phyloP scores from a whole-genome alignment of 2,113 vertebrate genomes.

The Syngnathus floridae region DNA sequence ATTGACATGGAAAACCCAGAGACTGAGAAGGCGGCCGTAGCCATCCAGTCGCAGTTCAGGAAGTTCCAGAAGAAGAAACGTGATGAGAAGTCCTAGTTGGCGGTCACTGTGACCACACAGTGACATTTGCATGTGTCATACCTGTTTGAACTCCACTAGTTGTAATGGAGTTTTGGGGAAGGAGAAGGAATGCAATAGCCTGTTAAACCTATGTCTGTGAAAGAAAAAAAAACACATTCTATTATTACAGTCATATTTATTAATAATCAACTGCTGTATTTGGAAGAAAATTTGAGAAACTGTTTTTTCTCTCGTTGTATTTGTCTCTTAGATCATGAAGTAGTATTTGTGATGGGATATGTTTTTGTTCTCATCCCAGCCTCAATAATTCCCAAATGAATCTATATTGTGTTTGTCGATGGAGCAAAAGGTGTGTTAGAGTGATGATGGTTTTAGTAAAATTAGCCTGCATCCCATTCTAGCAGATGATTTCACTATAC shows the following conservation, averaged over 20 bases:
- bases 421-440: slow-evolving; percentile 24
- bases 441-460: slow-evolving; percentile 35
- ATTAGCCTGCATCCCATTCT: slow-evolving; percentile 28
- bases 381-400: slow-evolving; percentile 24
- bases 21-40: slow-evolving; percentile 92
- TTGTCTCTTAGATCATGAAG: slow-evolving; percentile 33
- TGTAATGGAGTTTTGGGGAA: slow-evolving; percentile 23
- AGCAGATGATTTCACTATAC: slow-evolving; percentile 44
- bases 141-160: slow-evolving; percentile 57
- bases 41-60: slow-evolving; percentile 99
- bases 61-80: slow-evolving; percentile 99
- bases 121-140: slow-evolving; percentile 72
- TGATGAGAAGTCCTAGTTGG: slow-evolving; percentile 86
- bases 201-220: slow-evolving; percentile 65
- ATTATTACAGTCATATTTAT: slow-evolving; percentile 42
- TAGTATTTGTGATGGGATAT: slow-evolving; percentile 56
- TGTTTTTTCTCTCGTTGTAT: slow-evolving; percentile 34
- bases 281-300: slow-evolving; percentile 30
- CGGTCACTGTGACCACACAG: slow-evolving; percentile 69
- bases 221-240: slow-evolving; percentile 52
- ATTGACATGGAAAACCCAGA: slow-evolving; percentile 97
- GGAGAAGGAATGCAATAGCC: slow-evolving; percentile 54
- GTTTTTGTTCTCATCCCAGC: slow-evolving; percentile 46
- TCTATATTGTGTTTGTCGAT: slow-evolving; percentile 16
- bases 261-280: slow-evolving; percentile 46